phyloP scores from a whole-genome alignment of 2,797 vertebrate genomes.

The Gambusia yucatana region DNA sequence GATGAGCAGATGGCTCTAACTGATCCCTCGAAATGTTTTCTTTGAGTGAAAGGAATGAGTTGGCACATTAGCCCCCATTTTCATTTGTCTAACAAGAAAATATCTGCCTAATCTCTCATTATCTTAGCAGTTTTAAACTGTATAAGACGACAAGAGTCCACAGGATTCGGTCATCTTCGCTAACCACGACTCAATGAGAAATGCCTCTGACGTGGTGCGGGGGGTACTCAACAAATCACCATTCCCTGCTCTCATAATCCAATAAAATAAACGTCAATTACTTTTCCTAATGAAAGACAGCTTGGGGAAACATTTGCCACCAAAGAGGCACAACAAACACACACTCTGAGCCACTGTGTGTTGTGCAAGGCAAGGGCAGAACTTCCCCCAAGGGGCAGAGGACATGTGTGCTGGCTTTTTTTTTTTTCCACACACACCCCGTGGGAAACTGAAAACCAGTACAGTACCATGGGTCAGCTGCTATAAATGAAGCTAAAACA shows the following conservation, averaged over 20 bases:
- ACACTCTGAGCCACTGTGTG: slow-evolving; percentile 23
- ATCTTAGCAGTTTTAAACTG: slow-evolving; percentile 17
- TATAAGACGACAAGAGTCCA: not conserved
- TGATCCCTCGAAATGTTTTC: slow-evolving; percentile 33
- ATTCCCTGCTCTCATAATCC: slow-evolving; percentile 30
- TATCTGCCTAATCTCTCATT: slow-evolving; percentile 17
- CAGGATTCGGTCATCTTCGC: slow-evolving; percentile 16
- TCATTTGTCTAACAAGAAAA: not conserved
- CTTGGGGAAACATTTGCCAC: slow-evolving; percentile 37
- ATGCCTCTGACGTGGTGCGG: not conserved
- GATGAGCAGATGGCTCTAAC: slow-evolving; percentile 23
- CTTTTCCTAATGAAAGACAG: slow-evolving; percentile 46
- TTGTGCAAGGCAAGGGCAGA: slow-evolving; percentile 25
- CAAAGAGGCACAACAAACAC: slow-evolving; percentile 24
- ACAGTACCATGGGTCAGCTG: slow-evolving; percentile 55
- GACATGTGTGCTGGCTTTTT: slow-evolving; percentile 49
- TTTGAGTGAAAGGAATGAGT: slow-evolving; percentile 13
- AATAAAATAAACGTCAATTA: slow-evolving; percentile 34
- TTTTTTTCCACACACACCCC: slow-evolving; percentile 18
- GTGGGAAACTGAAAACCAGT: slow-evolving; percentile 58
- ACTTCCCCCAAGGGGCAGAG: slow-evolving; percentile 21
- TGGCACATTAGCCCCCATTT: not conserved
- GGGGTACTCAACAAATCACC: slow-evolving; percentile 30
- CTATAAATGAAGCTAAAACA: slow-evolving; percentile 58
- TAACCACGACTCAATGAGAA: not conserved